Evolutionary conservation across 2,888 invertebrate species (phyloP), one percentile per base, ranked within the genome.

Genomic region (Aphidoletes aphidimyza): DNA sequence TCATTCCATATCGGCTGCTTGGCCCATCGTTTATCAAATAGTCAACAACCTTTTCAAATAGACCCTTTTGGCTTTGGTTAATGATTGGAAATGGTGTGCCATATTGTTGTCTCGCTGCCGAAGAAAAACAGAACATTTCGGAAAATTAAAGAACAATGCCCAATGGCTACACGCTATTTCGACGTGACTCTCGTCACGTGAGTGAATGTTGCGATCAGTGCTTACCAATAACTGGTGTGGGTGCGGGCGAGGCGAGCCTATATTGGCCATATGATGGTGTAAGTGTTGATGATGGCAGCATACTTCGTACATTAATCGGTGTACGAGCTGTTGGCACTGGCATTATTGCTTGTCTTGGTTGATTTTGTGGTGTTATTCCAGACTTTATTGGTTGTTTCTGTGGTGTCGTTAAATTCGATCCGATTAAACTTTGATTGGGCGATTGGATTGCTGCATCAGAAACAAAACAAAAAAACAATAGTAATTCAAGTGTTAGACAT

Each of bases 21-120:
- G 98, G 98, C 0, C 98, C 99, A 89, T 99, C 99, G 69, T 98
- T 98, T 69, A 99, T 93, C 86, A 99, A 90, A 88, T 96, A 97
- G 89, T 99, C 99, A 22, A 99, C 94, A 87, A 99, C 91, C 88
- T 95, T 95, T 90, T 98, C 98, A 86, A 98, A 89, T 45, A 95
- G 93, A 8, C 94, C 93, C 85, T 97, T 93, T 86, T 96, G 91
- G 2, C 92, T 91, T 89, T 92, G 90, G 86, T 90, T 89, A 5
- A 90, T 88, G 36, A 90, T 88, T 6, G 90, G 90, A 86, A 88
- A 90, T 5, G 90, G 90, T 81, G 89, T 89, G 30, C 45, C 30
- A 37, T n/a, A 26, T 17, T 45, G 47, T 47, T 83, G 83, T 34
- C 30, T 42, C 22, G 42, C 39, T 83, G 39, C 0, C n/a, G 22